Evolutionary conservation across 2,888 invertebrate genomes (phyloP), one percentile per base, ranked within the genome.

Genomic region (Melieria crassipennis): DNA sequence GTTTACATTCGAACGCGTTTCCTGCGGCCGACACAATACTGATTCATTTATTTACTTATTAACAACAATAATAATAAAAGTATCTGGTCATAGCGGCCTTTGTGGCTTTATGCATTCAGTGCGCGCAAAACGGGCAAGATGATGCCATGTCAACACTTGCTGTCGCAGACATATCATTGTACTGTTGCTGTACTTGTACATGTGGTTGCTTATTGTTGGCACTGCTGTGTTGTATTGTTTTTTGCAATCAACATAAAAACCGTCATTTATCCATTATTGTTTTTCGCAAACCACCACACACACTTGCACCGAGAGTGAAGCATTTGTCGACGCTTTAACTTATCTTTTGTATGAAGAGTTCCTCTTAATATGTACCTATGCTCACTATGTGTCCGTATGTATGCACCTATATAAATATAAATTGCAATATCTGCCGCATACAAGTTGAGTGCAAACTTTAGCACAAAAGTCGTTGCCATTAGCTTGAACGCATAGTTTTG

Each of bases 21-120:
- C 60, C 67, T 60, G 43, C 45, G 16, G 11, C 52, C 45, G 50
- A 45, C 60, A 67, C 65, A 46, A 56, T 56, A 71, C 63, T 71
- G 71, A 66, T 63, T 71, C 67, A 71, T 67, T 71, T 71, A 57
- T 71, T 71, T 67, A 46, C 64, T 58, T 66, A 66, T 60, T 69
- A 69, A 62, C 55, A 69, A 62, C 55, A 65, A 58, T 55, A 66
- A 66, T 48, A 66, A 57, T 42, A 66, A 58, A 47, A 66, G 52
- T 7, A 66, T 43, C 45, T 58, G 45, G 65, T 50, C 67, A 71
- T 16, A 16, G 65, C 56, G 13, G 50, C 50, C 13, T 46, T 56
- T 46, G 64, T 46, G 43, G 6, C 50, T 52, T 64, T 52, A n/a
- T 43, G 50, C 30, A 5, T 30, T 50, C 48, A 48, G 16, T 55